Percentiles rank a stretch among this genome's conserved stretches.
These are phyloP conservation scores for Cephalopterus ornatus DNA, from an alignment of 2,113 vertebrate species.

Conservation along the genomic window DNA sequence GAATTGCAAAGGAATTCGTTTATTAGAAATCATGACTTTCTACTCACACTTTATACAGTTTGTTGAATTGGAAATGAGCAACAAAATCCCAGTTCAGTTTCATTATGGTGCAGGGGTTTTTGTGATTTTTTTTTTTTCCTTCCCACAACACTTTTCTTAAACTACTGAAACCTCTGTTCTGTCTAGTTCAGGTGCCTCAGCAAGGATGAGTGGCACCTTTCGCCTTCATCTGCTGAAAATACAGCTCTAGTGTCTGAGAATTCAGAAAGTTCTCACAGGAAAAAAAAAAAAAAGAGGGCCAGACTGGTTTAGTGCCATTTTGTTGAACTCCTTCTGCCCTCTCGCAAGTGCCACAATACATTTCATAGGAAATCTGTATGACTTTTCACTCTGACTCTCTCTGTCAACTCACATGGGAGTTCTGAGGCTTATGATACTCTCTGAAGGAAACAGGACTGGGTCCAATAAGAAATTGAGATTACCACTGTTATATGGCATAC, in stretches of 20 bases:
- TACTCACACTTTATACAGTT: not conserved
- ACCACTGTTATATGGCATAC: not conserved
- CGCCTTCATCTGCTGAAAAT: not conserved
- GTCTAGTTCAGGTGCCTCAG: not conserved
- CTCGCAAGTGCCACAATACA: not conserved
- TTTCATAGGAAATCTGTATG: not conserved
- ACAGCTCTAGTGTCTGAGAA: not conserved
- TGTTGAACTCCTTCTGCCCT: not conserved
- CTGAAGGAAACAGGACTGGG: not conserved
- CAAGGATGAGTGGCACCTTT: not conserved
- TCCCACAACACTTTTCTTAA: not conserved
- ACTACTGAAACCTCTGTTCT: not conserved
- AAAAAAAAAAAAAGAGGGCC: not conserved
- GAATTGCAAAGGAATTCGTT: not conserved
- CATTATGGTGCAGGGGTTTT: fast-evolving
- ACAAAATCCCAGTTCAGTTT: not conserved
- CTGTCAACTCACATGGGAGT: not conserved
- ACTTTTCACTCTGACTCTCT: not conserved
- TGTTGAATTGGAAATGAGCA: not conserved
- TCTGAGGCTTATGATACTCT: not conserved
- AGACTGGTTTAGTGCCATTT: not conserved
- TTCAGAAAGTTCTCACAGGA: not conserved
- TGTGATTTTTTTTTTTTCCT: not conserved
- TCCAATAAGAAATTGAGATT: not conserved
- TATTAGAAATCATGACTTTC: not conserved